Evolutionary conservation across 1,140 invertebrate species (phyloP).

Genomic region (Drosophila erecta): DNA sequence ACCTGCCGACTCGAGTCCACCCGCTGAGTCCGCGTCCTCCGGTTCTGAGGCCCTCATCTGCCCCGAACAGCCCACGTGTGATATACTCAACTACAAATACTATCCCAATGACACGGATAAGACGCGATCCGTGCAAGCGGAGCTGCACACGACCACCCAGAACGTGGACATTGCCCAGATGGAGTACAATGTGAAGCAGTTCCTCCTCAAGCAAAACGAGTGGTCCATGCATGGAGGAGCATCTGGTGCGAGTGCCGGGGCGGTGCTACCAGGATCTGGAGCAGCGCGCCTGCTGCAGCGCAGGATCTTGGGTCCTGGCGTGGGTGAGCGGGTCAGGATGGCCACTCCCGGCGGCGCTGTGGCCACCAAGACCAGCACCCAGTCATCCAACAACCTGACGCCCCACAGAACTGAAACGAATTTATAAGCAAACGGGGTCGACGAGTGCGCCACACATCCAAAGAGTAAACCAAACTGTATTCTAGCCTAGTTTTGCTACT

Average conservation of each 20-base stretch:
- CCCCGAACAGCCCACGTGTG: slow-evolving; percentile 83
- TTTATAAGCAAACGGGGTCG: slow-evolving; percentile 72
- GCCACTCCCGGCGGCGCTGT: slow-evolving; percentile 63
- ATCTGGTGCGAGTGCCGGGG: slow-evolving; percentile 58
- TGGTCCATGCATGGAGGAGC: slow-evolving; percentile 85
- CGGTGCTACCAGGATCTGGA: slow-evolving; percentile 16
- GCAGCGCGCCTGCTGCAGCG: slow-evolving; percentile 36
- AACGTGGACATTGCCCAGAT: slow-evolving; percentile 86
- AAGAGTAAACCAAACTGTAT: slow-evolving; percentile 72
- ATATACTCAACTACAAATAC: slow-evolving; percentile 84
- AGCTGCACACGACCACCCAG: slow-evolving; percentile 79
- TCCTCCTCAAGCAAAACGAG: slow-evolving; percentile 86
- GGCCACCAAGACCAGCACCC: slow-evolving; percentile 13
- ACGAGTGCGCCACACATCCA: slow-evolving; percentile 10
- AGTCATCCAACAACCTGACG: slow-evolving; percentile 40
- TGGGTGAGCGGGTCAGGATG: slow-evolving; percentile 74
- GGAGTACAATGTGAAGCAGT: slow-evolving; percentile 88
- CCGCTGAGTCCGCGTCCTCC: slow-evolving; percentile 37
- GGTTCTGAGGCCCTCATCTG: slow-evolving; percentile 61
- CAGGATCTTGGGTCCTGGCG: slow-evolving; percentile 69
- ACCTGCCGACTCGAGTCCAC: not conserved
- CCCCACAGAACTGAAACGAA: slow-evolving; percentile 85
- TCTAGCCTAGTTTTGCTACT: slow-evolving; percentile 66
- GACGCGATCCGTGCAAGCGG: slow-evolving; percentile 72
- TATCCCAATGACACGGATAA: slow-evolving; percentile 83